phyloP scores from a whole-genome alignment of 2,113 vertebrate genomes.

The Echinops telfairi region DNA sequence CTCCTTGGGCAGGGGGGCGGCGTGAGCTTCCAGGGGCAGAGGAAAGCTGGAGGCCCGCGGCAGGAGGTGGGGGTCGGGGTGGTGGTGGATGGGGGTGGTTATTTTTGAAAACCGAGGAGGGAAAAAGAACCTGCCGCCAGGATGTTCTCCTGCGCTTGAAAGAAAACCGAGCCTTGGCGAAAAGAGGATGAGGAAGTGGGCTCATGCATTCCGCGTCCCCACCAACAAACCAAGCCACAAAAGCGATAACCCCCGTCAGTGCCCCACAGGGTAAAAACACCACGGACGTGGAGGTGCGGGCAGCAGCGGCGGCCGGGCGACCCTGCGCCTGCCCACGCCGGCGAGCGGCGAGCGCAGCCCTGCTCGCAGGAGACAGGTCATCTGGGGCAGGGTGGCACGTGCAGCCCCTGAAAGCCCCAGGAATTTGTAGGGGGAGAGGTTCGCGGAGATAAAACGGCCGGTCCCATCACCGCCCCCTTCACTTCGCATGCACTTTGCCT shows the following conservation, averaged over 20 bases:
- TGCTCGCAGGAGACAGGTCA: rapidly evolving
- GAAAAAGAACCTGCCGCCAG: conserved; percentile 50
- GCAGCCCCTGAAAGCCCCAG: background rate
- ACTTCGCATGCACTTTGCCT: rapidly evolving
- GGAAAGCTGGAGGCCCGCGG: background rate
- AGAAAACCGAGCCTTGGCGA: conserved; percentile 41
- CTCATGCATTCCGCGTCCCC: background rate
- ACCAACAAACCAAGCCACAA: background rate
- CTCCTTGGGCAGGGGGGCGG: conserved; percentile 53
- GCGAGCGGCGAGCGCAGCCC: too few species aligned
- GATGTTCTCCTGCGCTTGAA: background rate
- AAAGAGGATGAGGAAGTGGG: background rate
- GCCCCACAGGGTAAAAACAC: conserved; percentile 43
- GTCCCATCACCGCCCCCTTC: background rate
- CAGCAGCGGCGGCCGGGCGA: background rate
- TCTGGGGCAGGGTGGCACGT: background rate
- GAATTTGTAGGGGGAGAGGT: background rate
- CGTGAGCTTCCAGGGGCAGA: conserved; percentile 29
- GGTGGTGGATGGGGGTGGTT: background rate
- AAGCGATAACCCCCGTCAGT: background rate
- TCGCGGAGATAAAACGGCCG: background rate
- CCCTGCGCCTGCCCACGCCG: too few species aligned
- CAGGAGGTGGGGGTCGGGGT: background rate
- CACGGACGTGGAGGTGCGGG: background rate
- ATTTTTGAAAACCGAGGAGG: conserved; percentile 66